Evolutionary conservation across 1,140 invertebrate species (phyloP).

Genomic region (Arion vulgaris): DNA sequence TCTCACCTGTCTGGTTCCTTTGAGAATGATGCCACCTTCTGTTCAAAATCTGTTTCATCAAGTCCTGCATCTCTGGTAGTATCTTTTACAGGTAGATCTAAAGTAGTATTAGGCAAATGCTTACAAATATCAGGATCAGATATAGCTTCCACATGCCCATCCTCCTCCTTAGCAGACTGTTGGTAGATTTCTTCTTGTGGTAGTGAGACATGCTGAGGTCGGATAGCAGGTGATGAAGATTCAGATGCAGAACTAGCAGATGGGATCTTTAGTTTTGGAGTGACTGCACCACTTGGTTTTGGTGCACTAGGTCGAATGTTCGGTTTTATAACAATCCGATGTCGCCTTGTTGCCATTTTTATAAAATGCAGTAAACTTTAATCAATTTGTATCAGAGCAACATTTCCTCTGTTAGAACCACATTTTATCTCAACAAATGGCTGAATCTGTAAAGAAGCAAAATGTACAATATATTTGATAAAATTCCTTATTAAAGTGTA

Average conservation of each 20-base stretch:
- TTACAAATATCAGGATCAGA: neutral
- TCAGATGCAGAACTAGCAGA: neutral
- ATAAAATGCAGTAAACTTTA: neutral
- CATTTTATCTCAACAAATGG: no score
- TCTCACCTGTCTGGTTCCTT: neutral
- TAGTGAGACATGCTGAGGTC: neutral
- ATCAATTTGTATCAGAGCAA: no score
- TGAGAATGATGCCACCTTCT: neutral
- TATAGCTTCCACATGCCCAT: neutral
- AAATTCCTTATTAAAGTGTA: no score
- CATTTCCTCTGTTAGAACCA: no score
- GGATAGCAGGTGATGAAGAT: neutral
- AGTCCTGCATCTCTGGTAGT: neutral
- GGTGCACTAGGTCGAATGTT: slow-evolving; percentile 1
- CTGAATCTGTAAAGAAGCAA: no score
- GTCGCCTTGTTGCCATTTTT: neutral
- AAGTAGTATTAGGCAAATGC: neutral
- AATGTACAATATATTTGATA: no score
- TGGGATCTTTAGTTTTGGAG: neutral
- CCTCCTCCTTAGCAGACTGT: neutral
- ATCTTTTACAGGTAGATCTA: neutral
- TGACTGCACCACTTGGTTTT: neutral
- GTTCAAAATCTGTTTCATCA: neutral
- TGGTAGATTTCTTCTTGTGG: neutral
- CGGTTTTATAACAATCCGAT: slow-evolving; percentile 19